phyloP scores from a whole-genome alignment of 2,113 vertebrate genomes.

The Phalacrocorax carbo region DNA sequence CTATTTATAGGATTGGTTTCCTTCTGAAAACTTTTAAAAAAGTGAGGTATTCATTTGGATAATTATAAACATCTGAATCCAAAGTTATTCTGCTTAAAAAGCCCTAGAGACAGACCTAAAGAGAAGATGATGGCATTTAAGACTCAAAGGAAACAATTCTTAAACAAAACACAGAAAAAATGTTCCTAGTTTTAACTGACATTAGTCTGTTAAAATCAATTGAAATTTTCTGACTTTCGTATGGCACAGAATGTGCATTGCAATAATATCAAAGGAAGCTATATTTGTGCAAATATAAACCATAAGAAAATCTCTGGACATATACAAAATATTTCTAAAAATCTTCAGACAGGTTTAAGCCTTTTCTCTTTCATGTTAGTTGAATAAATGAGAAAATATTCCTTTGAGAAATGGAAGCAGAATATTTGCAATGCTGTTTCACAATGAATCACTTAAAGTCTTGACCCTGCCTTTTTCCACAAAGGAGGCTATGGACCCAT shows the following conservation, averaged over 20 bases:
- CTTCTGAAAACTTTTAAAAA: slow-evolving; percentile 14
- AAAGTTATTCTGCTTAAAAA: not conserved
- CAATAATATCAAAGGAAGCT: not conserved
- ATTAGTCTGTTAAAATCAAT: not conserved
- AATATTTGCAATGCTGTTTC: not conserved
- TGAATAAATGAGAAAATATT: not conserved
- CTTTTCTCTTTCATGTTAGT: not conserved
- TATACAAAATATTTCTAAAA: not conserved
- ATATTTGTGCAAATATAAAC: not conserved
- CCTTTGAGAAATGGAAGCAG: not conserved
- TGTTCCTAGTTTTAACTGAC: not conserved
- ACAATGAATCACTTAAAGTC: not conserved
- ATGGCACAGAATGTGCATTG: not conserved
- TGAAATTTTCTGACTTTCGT: not conserved
- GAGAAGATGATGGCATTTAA: not conserved
- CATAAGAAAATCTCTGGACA: not conserved
- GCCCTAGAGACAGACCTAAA: not conserved
- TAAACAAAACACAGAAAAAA: not conserved
- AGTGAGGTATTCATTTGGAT: not conserved
- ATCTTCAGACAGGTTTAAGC: not conserved
- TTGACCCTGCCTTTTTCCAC: not conserved
- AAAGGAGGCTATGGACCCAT: not conserved
- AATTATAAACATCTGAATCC: not conserved
- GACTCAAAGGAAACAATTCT: not conserved
- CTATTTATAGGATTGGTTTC: slow-evolving; percentile 21